Evolutionary conservation across 64 coral and sea anemone species (phyloP), one percentile per base, ranked within the genome.

Genomic region (Pocillopora damicornis): DNA sequence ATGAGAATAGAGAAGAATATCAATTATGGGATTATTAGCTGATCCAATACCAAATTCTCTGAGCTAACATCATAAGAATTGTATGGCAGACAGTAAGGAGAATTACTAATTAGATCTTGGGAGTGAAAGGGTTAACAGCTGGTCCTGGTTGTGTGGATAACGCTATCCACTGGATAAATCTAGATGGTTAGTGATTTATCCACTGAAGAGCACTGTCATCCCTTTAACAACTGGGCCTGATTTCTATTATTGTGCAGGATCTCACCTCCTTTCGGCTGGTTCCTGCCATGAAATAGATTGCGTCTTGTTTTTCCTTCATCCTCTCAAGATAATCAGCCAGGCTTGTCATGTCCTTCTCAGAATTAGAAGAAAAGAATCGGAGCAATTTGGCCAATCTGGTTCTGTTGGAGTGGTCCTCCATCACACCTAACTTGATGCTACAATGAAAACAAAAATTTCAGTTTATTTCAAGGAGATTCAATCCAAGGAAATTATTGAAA

Each of bases 291-390:
- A 99, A 99, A 79, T 99, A 99, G 56, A 99, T 95, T 60, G 91
- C 97, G 59, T 99, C 97, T 59, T 99, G 97, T 17, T 99, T 99
- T 42, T 99, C 96, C 83, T 99, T 99, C 96, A 99, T 99, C 68
- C 96, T 86, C 57, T 99, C 96, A 34, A 99, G 36, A 66, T 99
- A 99, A 51, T 95, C 96, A 2, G 93, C 79, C 38, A 99, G 88
- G 75, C 96, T 99, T 11, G 96, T 99, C 77, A 92, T 58, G 5
- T 99, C 96, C 34, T 94, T 99, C 9, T 95, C 93, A 61, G 90
- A 95, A 79, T 99, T 99, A 7, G 96, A 99, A 0, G 93, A 95
- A 36, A 86, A 92, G 93, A 99, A 99, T 66, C 96, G 90, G 62
- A 99, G 75, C 22, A 99, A 83, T 75, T 99, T 99, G 58, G 96